These are phyloP conservation scores for Petrosia ficiformis DNA, from an alignment of 37 sponge, comb jelly and placozoan genomes.

Conservation along the genomic window DNA sequence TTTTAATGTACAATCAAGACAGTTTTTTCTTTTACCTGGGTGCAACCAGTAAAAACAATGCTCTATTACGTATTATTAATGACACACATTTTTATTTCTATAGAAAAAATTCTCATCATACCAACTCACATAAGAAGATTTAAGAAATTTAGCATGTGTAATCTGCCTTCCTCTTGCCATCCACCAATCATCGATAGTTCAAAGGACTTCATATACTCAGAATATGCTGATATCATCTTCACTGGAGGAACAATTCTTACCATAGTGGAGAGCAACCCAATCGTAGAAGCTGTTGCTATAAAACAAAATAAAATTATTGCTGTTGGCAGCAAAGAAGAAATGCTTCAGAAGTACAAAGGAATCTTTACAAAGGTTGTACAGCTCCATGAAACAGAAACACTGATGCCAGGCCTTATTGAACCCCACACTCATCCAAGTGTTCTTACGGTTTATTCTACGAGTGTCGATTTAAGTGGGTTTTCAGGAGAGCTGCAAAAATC, in stretches of 20 bases:
- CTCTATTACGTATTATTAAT: too few relatives aligned
- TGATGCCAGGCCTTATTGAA: constrained; percentile 27
- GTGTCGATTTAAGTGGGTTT: background rate
- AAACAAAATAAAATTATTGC: constrained; percentile 15
- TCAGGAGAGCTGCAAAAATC: background rate
- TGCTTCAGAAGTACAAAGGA: background rate
- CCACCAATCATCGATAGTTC: too few relatives aligned
- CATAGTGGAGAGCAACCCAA: constrained; percentile 32
- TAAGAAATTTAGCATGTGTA: too few relatives aligned
- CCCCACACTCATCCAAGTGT: constrained; percentile 11
- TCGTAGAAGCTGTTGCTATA: constrained; percentile 37
- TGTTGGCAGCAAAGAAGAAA: constrained; percentile 9
- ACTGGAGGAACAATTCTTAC: constrained; percentile 40
- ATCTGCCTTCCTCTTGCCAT: too few relatives aligned
- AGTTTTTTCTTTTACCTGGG: too few relatives aligned
- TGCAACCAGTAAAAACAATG: too few relatives aligned
- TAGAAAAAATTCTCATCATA: too few relatives aligned
- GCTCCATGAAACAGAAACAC: constrained; percentile 12
- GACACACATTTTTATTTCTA: too few relatives aligned
- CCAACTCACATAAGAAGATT: too few relatives aligned
- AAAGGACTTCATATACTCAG: too few relatives aligned
- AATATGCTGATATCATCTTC: constrained; percentile 35
- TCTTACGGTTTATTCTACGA: background rate
- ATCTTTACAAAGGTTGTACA: constrained; percentile 21
- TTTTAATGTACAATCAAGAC: too few relatives aligned